These are phyloP conservation scores for Epizoanthus fatuus DNA, from an alignment of 92 coral and sea anemone genomes.

Conservation along the genomic window DNA sequence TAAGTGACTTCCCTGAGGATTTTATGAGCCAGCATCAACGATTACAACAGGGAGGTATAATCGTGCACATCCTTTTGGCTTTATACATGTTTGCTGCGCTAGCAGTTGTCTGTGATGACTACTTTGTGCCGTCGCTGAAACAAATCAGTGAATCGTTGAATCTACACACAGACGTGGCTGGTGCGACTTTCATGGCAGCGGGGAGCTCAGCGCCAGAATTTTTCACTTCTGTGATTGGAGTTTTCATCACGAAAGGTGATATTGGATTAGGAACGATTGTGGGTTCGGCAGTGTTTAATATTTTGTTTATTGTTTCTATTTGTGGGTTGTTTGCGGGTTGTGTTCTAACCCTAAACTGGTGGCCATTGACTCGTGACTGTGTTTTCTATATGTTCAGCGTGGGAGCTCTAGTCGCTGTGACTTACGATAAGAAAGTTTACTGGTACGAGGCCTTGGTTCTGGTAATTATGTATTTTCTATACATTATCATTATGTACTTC, in stretches of 20 bases:
- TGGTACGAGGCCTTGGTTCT: slow-evolving; percentile 88
- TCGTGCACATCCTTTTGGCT: slow-evolving; percentile 66
- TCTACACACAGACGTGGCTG: slow-evolving; percentile 79
- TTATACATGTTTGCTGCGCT: slow-evolving; percentile 82
- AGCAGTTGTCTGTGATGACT: slow-evolving; percentile 77
- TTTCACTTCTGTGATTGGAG: slow-evolving; percentile 86
- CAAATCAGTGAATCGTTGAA: slow-evolving; percentile 63
- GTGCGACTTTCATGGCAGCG: slow-evolving; percentile 94
- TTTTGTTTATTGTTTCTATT: slow-evolving; percentile 78
- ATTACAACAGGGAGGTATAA: slow-evolving; percentile 65
- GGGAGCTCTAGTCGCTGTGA: slow-evolving; percentile 72
- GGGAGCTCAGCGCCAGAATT: slow-evolving; percentile 89
- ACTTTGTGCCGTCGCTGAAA: slow-evolving; percentile 86
- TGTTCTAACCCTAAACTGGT: slow-evolving; percentile 69
- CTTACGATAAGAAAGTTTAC: slow-evolving; percentile 76
- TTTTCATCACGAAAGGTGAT: slow-evolving; percentile 87
- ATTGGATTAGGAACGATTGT: slow-evolving; percentile 88
- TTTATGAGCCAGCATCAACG: slow-evolving; percentile 82
- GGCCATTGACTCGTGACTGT: slow-evolving; percentile 88
- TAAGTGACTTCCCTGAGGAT: slow-evolving; percentile 80
- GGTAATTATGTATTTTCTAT: slow-evolving; percentile 73
- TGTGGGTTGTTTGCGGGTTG: slow-evolving; percentile 82
- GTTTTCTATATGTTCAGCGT: slow-evolving; percentile 69
- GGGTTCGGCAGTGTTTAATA: slow-evolving; percentile 85
- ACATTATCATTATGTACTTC: slow-evolving; percentile 79